Evolutionary conservation across 2,797 vertebrate species (phyloP), one percentile per base, ranked within the genome.

Genomic region (Mus minutoides): DNA sequence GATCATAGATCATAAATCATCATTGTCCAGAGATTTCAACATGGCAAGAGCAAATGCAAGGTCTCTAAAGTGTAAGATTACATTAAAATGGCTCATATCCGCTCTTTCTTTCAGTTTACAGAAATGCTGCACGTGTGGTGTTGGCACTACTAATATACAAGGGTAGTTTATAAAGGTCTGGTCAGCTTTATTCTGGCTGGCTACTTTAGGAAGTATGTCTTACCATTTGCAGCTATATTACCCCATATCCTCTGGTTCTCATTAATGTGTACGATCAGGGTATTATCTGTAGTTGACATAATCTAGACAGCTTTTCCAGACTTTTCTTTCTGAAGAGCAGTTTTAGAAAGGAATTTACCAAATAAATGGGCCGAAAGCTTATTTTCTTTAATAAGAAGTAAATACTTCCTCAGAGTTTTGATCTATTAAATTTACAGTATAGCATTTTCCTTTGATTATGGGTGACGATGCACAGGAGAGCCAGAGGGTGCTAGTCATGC

Each of bases 281-380:
- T 24, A 5, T 88, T 90, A 40, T 88, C 40, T 93, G 40, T 88
- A 69, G 67, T 52, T 71, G 86, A 94, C 69, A 90, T 77, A 83
- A 71, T 91, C 78, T 91, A 94, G 64, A 87, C 26, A 95, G 56
- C 34, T 96, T 95, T 96, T 92, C 86, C n/a, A 92, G 73, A 7
- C 31, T 49, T 40, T 75, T 75, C 37, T 12, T 31, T 34, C n/a
- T 96, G 31, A 90, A 97, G 94, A 94, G 22, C 54, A 95, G 0
- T 92, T 46, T 93, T 96, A 26, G 91, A 96, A 95, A 96, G 92
- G 54, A 94, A 87, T 86, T 84, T 64, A 94, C 75, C 89, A 97
- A 94, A 76, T 94, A 94, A 92, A 91, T 86, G 80, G 56, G 58
- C 64, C 94, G 96, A 94, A 93, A 92, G 24, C 26, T 90, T 83